These are phyloP conservation scores for Charina bottae DNA, from an alignment of 2,113 vertebrate species.

Conservation along the genomic window DNA sequence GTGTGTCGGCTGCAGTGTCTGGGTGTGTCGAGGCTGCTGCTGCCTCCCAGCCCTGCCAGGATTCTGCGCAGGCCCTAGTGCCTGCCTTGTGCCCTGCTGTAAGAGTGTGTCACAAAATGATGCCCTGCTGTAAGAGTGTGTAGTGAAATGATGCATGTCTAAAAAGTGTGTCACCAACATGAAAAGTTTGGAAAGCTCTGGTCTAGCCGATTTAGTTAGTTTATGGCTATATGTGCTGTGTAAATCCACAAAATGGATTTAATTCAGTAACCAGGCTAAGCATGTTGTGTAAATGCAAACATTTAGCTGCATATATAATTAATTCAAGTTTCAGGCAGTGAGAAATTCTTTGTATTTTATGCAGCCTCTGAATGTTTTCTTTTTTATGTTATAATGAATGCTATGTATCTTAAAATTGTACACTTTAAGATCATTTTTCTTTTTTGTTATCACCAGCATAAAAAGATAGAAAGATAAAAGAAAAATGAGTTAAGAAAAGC, in stretches of 20 bases:
- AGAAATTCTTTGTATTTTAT: background rate
- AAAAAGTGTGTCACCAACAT: too few relatives aligned
- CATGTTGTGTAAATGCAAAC: background rate
- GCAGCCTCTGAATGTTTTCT: background rate
- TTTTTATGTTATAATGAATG: background rate
- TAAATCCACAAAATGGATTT: background rate
- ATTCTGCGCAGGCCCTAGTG: too few relatives aligned
- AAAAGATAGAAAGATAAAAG: background rate
- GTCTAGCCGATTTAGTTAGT: background rate
- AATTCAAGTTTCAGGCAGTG: background rate
- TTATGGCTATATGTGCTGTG: background rate
- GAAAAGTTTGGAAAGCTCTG: too few relatives aligned
- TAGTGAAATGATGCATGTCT: too few relatives aligned
- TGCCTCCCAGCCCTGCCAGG: too few relatives aligned
- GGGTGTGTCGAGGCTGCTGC: too few relatives aligned
- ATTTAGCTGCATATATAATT: background rate
- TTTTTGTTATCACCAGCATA: background rate
- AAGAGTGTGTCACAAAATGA: too few relatives aligned
- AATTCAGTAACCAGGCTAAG: background rate
- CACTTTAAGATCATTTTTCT: background rate
- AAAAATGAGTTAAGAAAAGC: too few relatives aligned
- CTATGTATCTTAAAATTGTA: background rate
- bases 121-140: too few relatives aligned
- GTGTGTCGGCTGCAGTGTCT: too few relatives aligned
- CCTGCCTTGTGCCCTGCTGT: too few relatives aligned